Evolutionary conservation across 2,888 invertebrate species (phyloP), one percentile per base, ranked within the genome.

Genomic region (Caenorhabditis parvicauda): DNA sequence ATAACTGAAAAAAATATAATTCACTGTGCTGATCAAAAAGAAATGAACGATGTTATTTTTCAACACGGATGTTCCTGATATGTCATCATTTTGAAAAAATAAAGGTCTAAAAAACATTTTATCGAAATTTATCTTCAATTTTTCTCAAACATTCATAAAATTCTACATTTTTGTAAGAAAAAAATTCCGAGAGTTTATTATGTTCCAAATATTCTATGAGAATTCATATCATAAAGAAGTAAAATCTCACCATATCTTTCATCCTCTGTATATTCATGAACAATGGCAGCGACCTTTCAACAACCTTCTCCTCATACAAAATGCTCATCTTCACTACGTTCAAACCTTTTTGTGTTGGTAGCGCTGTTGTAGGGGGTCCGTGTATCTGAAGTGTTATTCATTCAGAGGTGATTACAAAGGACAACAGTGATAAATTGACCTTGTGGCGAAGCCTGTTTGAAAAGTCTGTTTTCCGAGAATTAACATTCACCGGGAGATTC

Each of bases 241-340:
- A n/a, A 12, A 14, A 24, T 32, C 42, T 25, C 28, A 68, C 68
- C 55, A 68, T 63, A 37, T 64, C 65, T 39, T 46, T 56, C 5
- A 68, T 54, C 27, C 59, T 63, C 41, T 65, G 60, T 2, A 68
- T 57, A 42, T 44, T 64, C 55, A 68, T 65, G 17, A 35, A 48
- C 9, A 65, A 9, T 3, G 65, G 63, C 2, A 57, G 22, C 9
- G 29, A 22, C 29, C 42, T 51, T 22, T 57, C 46, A 22, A 57
- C 17, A 7, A 19, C 42, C 19, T 52, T 27, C 0, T 9, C 28
- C 14, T 24, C 29, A 37, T 25, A 38, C n/a, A 62, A 32, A 19
- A 29, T 42, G 17, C 57, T 41, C n/a, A 54, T 57, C 39, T 62
- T 57, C 0, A 62, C 57, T 14, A 51, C 43, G 37, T 57, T 54